These are phyloP conservation scores for Cataglyphis albicans DNA, from an alignment of 2,888 invertebrate genomes.

Conservation along the genomic window DNA sequence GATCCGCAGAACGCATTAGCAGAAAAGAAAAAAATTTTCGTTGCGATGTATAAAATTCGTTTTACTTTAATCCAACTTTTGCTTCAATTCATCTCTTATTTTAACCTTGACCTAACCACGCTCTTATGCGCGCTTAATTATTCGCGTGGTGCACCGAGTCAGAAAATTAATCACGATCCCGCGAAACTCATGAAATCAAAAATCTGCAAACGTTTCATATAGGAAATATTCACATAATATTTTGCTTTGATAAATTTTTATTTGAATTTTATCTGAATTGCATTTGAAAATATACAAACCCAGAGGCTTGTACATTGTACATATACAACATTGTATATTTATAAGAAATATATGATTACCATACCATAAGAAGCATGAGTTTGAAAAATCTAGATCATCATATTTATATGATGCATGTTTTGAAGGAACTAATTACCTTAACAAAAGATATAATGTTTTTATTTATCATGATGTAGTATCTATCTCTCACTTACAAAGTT, in stretches of 20 bases:
- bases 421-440: background rate
- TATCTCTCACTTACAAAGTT: constrained; percentile 16
- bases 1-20: background rate
- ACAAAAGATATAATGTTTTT: constrained; percentile 18
- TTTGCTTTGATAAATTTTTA: background rate
- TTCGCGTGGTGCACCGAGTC: constrained; percentile 28
- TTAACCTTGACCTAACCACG: constrained; percentile 29
- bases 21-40: background rate
- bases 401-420: background rate
- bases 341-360: background rate
- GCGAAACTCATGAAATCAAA: background rate
- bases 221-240: background rate
- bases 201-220: background rate
- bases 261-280: background rate
- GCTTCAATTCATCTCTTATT: constrained; percentile 14
- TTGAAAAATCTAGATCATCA: background rate
- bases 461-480: constrained; percentile 4
- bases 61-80: background rate
- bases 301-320: background rate
- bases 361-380: background rate
- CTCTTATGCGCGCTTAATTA: constrained; percentile 35
- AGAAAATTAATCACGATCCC: constrained; percentile 38
- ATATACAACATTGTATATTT: background rate
- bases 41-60: background rate
- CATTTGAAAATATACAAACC: background rate